phyloP scores from a whole-genome alignment of 92 coral and sea anemone species.

The Siderastrea siderea region DNA sequence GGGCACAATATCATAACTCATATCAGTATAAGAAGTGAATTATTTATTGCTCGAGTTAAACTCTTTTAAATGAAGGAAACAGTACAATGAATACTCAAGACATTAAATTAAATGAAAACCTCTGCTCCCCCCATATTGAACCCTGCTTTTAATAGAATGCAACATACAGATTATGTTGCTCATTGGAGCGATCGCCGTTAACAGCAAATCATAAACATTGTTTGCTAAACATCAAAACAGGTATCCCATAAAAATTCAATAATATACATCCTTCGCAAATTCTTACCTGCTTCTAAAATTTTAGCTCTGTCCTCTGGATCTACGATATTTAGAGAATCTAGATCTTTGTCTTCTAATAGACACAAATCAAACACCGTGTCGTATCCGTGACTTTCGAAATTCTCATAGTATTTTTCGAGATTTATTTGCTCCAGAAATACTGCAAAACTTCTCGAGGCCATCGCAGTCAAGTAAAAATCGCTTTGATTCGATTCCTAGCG shows the following conservation, averaged over 20 bases:
- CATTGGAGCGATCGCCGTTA: no score
- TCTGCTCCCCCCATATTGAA: no score
- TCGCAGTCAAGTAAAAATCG: conserved; percentile 30
- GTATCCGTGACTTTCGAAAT: conserved; percentile 74
- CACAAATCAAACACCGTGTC: conserved; percentile 53
- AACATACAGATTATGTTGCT: no score
- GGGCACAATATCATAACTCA: neutral
- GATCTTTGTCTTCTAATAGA: conserved; percentile 49
- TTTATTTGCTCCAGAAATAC: conserved; percentile 58
- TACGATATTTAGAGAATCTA: conserved; percentile 38
- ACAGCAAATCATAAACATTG: no score
- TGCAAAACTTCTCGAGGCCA: conserved; percentile 31
- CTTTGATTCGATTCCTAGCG: conserved; percentile 47
- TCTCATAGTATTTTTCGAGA: conserved; percentile 23
- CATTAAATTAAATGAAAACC: no score
- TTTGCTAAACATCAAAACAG: no score
- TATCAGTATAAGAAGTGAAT: neutral
- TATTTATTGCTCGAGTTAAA: neutral
- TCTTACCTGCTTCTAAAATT: conserved; percentile 84
- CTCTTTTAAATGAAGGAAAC: no score
- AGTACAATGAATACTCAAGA: no score
- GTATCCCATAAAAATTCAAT: neutral
- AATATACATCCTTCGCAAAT: neutral
- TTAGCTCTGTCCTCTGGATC: conserved; percentile 39
- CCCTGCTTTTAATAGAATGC: no score